These are phyloP conservation scores for Tinea pellionella DNA, from an alignment of 2,888 invertebrate genomes.

Conservation along the genomic window DNA sequence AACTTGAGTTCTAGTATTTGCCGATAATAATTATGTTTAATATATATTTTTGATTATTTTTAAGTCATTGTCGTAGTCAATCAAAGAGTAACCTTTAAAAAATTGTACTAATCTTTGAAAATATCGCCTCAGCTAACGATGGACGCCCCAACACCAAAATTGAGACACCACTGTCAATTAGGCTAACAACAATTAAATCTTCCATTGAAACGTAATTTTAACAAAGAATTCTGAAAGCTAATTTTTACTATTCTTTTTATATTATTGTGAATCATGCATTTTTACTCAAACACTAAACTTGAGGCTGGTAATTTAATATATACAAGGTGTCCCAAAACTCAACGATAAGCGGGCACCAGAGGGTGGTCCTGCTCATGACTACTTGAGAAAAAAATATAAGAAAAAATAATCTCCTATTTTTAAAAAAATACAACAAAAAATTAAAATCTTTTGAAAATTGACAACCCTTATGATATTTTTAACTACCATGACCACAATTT, in stretches of 20 bases:
- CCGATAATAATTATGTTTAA: too few relatives aligned
- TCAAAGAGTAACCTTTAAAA: neutral
- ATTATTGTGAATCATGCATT: slow-evolving; percentile 8
- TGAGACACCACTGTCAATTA: slow-evolving; percentile 12
- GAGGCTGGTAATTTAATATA: neutral
- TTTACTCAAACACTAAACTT: slow-evolving; percentile 8
- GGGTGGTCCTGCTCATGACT: too few relatives aligned
- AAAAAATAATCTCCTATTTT: too few relatives aligned
- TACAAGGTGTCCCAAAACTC: too few relatives aligned
- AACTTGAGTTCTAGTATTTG: too few relatives aligned
- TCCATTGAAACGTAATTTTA: neutral
- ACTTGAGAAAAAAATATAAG: too few relatives aligned
- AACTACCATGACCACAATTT: too few relatives aligned
- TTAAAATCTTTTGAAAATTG: too few relatives aligned
- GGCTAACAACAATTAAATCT: slow-evolving; percentile 4
- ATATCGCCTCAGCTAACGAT: slow-evolving; percentile 12
- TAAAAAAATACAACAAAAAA: too few relatives aligned
- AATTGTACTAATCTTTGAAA: neutral
- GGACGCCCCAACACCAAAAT: slow-evolving; percentile 11
- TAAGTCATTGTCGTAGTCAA: neutral
- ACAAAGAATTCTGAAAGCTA: slow-evolving; percentile 11
- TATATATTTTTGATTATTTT: too few relatives aligned
- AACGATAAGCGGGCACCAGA: too few relatives aligned
- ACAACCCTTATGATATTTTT: too few relatives aligned
- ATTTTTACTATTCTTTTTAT: neutral